Base-by-base conservation (phyloP, 1,140 invertebrate species). In the Drosophila sulfurigaster region DNA sequence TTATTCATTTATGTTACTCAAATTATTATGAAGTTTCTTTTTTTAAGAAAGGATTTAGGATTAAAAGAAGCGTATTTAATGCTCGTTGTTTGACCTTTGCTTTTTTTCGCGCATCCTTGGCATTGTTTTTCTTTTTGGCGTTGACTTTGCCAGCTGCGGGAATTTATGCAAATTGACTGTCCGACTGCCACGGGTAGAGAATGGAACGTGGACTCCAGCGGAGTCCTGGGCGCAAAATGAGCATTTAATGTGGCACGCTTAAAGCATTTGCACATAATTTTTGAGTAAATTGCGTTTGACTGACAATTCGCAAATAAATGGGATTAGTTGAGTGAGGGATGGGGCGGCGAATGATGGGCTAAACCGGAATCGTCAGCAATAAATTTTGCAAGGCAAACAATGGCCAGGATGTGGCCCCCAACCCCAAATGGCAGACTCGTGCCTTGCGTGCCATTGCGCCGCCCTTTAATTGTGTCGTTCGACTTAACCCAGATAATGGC, bases 161-260 rank as follows among this genome's bases (percentile, higher is more conserved):
- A 86, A 75, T 73, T 88, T 89, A 83, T 88, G 81, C 65, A 88
- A 88, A 88, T 88, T 52, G 25, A 56, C 51, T 72, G 56, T 62
- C 62, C 67, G 64, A 30, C 48, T 52, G 68, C 67, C 82, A 48
- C 46, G 46, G 60, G 59, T 15, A 38, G 38, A 8, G 51, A 46
- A 63, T 51, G 48, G 35, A 10, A 38, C 35, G 35, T 3, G 15
- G 20, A 15, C 15, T n/a, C 60, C 8, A 49, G 41, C 32, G 25
- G n/a, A 15, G 35, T 38, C 35, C 49, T 41, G n/a, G 1, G 11
- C 41, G 54, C 25, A 35, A 78, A 80, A 67, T 68, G 52, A 75
- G 72, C 48, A 70, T 82, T 82, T 75, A 85, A 85, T 81, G 82
- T 67, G 70, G 8, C 81, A 81, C 58, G 70, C 82, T 72, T 68